Base-by-base conservation (phyloP, 2,113 vertebrate genomes). In the Toxotes chatareus region DNA sequence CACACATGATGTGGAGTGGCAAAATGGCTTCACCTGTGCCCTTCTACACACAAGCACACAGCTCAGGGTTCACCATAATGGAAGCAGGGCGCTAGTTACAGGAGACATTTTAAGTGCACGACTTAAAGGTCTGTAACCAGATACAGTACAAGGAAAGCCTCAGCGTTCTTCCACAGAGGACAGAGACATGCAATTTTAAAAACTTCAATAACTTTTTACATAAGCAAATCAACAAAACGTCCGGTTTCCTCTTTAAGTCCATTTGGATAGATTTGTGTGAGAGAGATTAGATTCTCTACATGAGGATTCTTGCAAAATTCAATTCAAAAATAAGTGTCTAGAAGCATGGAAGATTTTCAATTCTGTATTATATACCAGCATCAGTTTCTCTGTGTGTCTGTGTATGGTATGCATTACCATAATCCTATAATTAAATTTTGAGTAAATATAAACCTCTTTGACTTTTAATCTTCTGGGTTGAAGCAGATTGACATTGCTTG, bases 51-150 rank as follows among this genome's bases (percentile, higher is more conserved):
- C 68, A 87, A 51, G 75, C 76, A 55, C 36, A 66, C 78, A 49
- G 69, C 79, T 80, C 60, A 21, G 57, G 62, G 88, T 91, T 88
- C 63, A 65, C 49, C 59, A 46, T 82, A 90, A 91, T 93, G 74
- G 84, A 91, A 90, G 79, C 78, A 76, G 79, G 79, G 87, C 75
- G 31, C 67, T 94, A 88, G 89, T 88, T 93, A 78, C 86, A 89
- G 90, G 86, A 92, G 90, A 94, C 91, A 79, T 89, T 91, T 93
- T 91, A 93, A 93, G 89, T 90, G 87, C 86, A 83, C 79, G 78
- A 74, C 92, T 91, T 92, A 91, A 91, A 88, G 77, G 77, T 78
- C 55, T 81, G 91, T 89, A 93, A 94, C 87, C 66, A 75, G 88
- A 94, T 87, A 82, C 76, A 69, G 70, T 57, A 14, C 49, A 36